Evolutionary conservation across 2,113 vertebrate genomes (phyloP).

Genomic region (Ammodytes marinus): DNA sequence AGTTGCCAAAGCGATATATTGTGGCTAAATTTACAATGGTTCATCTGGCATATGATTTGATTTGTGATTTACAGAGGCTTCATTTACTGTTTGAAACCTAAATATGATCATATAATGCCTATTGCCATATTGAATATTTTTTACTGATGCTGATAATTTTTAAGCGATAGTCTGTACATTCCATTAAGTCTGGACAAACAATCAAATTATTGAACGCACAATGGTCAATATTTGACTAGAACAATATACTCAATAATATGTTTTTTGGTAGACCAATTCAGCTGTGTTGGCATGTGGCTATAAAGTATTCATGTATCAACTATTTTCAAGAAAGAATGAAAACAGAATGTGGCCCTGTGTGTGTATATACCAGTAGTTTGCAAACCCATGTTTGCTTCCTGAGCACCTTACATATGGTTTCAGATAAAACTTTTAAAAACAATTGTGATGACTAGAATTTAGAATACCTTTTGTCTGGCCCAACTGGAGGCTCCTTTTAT

Average conservation of each 20-base stretch:
- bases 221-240: not conserved
- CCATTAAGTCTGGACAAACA: not conserved
- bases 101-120: not conserved
- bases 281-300: not conserved
- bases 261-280: not conserved
- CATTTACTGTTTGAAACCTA: not conserved
- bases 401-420: not conserved
- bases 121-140: not conserved
- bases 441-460: not conserved
- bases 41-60: not conserved
- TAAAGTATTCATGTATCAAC: not conserved
- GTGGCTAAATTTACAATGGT: not conserved
- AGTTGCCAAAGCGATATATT: not conserved
- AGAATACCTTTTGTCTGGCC: no score
- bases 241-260: not conserved
- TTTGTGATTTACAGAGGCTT: conserved; percentile 5
- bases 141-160: not conserved
- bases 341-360: not conserved
- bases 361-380: no score
- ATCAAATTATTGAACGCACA: no score
- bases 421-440: not conserved
- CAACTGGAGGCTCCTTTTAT: not conserved
- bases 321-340: not conserved
- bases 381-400: no score
- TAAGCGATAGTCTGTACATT: not conserved